Evolutionary conservation across 2,888 invertebrate genomes (phyloP), one percentile per base, ranked within the genome.

Genomic region (Caenorhabditis japonica): DNA sequence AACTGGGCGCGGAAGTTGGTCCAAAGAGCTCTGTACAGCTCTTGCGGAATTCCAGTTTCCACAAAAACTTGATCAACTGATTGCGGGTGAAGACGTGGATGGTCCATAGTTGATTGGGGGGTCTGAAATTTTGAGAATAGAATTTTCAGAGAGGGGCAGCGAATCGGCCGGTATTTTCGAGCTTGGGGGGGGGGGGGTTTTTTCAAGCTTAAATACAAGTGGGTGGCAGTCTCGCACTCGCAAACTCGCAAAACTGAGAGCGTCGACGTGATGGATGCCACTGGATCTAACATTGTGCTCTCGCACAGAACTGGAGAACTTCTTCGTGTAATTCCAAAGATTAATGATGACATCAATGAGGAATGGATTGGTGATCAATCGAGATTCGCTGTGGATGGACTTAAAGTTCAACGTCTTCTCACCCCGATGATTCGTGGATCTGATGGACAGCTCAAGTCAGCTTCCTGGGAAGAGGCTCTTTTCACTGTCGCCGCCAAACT

Each of bases 301-400:
- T 92, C 94, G 46, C 95, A 95, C n/a, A 91, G 99, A 81, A 95
- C 97, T 12, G 95, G 95, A 43, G 97, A 99, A 90, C 95, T 99
- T 23, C 90, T 99, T 87, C 91, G 99, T 86, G 93, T 99, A 86
- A 90, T 99, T 75, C 99, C 99, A 0, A 92, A 96, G 81, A 92
- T 94, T 71, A 95, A 99, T 89, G 99, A 99, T 91, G 96, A 95
- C 84, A 92, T 99, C 82, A 99, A 99, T 88, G 99, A 99, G 89
- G 99, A 99, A 89, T 99, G 99, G 99, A 90, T 99, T 64, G 94
- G 95, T 0, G 99, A 99, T 89, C 97, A 97, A 90, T 93, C 94
- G 0, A 91, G 99, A 49, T 99, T 99, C 89, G 93, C 97, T 0
- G 96, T 94, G 88, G 99, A 99, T 89, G 99, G 97, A 0, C 90